A percentile compares a stretch with the other conserved stretches of the same genome.
phyloP scores from a whole-genome alignment of 1,140 invertebrate species.

The Steinernema khuongi region DNA sequence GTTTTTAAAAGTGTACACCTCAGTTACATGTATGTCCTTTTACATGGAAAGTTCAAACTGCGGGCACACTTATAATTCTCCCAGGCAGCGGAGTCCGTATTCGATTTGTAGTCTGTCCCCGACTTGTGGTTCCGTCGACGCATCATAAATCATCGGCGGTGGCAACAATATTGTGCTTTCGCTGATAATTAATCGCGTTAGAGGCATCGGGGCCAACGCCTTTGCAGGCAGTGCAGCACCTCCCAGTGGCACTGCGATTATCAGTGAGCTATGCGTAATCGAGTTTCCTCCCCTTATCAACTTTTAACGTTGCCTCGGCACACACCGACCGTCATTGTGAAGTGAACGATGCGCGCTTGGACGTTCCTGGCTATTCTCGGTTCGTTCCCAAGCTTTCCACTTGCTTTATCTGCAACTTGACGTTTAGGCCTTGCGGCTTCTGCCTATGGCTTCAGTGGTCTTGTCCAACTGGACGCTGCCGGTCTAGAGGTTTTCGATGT shows the following conservation, averaged over 20 bases:
- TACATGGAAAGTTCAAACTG: too few relatives aligned
- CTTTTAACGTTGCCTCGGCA: neutral
- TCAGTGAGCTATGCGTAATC: neutral
- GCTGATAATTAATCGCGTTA: neutral
- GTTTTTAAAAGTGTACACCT: neutral
- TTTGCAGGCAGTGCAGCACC: neutral
- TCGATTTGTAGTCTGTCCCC: neutral
- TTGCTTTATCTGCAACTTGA: neutral
- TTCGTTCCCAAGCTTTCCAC: neutral
- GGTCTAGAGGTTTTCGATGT: neutral
- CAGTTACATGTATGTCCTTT: too few relatives aligned
- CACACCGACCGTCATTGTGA: neutral
- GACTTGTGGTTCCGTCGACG: neutral
- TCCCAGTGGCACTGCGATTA: neutral
- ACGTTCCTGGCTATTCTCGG: neutral
- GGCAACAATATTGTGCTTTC: conserved; percentile 5
- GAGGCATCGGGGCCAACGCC: neutral
- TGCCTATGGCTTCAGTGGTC: neutral
- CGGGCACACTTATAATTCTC: neutral
- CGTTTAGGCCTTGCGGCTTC: neutral
- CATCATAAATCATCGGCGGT: neutral
- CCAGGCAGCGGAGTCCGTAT: neutral
- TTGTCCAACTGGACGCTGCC: neutral
- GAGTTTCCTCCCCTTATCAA: conserved; percentile 6
- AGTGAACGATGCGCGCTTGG: neutral